A percentile compares a stretch with the other conserved stretches of the same genome.
phyloP scores from a whole-genome alignment of 1,140 invertebrate species.

The Bemisia tabaci region DNA sequence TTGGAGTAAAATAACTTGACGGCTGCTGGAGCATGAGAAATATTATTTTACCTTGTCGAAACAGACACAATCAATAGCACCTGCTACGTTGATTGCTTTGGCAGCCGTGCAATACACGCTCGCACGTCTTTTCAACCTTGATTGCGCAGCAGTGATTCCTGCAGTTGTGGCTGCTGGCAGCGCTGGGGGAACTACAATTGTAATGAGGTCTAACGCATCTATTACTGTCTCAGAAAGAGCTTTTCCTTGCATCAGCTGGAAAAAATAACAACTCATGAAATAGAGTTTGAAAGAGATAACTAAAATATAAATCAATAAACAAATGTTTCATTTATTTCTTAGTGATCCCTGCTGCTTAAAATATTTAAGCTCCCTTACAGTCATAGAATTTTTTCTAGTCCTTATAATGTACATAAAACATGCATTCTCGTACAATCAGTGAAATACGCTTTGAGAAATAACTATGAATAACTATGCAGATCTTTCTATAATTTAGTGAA shows the following conservation, averaged over 20 bases:
- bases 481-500: no score
- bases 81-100: conserved; percentile 71
- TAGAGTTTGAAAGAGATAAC: background rate
- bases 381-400: no score
- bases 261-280: background rate
- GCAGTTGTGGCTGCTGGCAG: conserved; percentile 89
- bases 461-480: no score
- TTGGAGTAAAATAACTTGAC: no score
- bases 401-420: no score
- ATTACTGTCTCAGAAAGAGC: conserved; percentile 26
- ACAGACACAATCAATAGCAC: conserved; percentile 83
- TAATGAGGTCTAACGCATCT: conserved; percentile 75
- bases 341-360: no score
- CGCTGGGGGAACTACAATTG: conserved; percentile 88
- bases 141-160: conserved; percentile 69
- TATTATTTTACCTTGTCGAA: conserved; percentile 70
- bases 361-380: no score
- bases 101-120: conserved; percentile 86
- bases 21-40: no score
- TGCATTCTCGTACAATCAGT: no score
- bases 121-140: conserved; percentile 52
- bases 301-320: no score
- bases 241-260: conserved; percentile 26
- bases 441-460: no score
- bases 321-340: no score